Conservation (phyloP, 2,113 vertebrate species). For the Tragelaphus scriptus region DNA sequence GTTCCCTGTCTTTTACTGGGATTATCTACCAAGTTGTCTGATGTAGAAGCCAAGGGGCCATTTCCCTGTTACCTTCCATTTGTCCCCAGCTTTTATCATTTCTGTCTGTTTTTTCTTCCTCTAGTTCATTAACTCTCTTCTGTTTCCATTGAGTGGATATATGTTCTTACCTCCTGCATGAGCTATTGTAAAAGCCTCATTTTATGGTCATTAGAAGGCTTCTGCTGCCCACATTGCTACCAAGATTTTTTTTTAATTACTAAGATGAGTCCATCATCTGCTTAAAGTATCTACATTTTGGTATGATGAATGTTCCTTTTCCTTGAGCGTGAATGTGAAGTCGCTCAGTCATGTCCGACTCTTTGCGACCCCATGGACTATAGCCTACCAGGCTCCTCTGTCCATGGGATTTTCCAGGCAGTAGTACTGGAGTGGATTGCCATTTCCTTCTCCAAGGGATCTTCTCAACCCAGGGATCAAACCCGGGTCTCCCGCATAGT, state of each 20-base stretch:
- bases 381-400: no score
- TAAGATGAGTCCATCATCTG: neutral
- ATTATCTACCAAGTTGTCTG: neutral
- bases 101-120: neutral
- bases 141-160: neutral
- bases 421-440: no score
- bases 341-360: no score
- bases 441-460: no score
- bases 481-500: no score
- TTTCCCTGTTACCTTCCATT: neutral
- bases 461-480: no score
- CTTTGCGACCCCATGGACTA: no score
- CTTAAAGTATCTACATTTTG: neutral
- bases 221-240: neutral
- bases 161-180: neutral
- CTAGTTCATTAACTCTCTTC: neutral
- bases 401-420: no score
- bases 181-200: neutral
- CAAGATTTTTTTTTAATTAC: neutral
- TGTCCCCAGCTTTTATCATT: neutral
- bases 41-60: neutral
- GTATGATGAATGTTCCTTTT: conserved; percentile 34
- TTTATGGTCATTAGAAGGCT: neutral
- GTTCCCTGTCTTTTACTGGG: neutral
- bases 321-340: neutral